Percentiles rank a stretch among this genome's conserved stretches.
These are phyloP conservation scores for Sula dactylatra DNA, from an alignment of 2,113 vertebrate species.

Conservation along the genomic window DNA sequence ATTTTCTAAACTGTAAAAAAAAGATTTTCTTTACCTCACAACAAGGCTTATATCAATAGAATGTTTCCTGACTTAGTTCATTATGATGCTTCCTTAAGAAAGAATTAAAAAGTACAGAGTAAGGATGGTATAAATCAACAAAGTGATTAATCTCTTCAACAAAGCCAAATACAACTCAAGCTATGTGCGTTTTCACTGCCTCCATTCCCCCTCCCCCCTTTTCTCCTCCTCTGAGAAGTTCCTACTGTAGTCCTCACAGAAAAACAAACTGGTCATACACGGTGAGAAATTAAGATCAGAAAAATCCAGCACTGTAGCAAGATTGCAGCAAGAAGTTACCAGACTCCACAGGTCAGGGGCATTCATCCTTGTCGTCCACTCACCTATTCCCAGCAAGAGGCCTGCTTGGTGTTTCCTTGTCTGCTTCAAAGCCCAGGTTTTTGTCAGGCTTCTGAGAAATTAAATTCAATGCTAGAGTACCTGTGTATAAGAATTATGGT, in stretches of 20 bases:
- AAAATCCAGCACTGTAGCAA: background rate
- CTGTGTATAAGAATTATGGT: background rate
- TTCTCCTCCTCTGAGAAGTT: background rate
- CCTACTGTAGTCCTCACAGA: background rate
- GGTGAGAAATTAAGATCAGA: background rate
- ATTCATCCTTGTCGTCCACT: background rate
- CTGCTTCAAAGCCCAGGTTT: background rate
- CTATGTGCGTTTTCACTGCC: background rate
- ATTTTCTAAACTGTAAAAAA: background rate
- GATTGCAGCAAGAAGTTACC: background rate
- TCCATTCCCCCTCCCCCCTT: background rate
- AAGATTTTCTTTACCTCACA: background rate
- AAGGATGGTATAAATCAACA: background rate
- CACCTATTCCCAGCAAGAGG: background rate
- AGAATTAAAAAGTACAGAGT: background rate
- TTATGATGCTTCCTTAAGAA: background rate
- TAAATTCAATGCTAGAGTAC: background rate
- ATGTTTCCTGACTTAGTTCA: background rate
- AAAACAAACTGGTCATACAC: background rate
- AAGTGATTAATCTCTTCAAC: background rate
- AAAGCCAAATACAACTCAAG: slow-evolving; percentile 1
- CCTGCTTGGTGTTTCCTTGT: background rate
- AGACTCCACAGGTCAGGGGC: background rate
- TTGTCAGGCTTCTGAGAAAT: background rate
- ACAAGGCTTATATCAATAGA: background rate